These are phyloP conservation scores for Pelecanus crispus DNA, from an alignment of 2,113 vertebrate genomes.

Conservation along the genomic window DNA sequence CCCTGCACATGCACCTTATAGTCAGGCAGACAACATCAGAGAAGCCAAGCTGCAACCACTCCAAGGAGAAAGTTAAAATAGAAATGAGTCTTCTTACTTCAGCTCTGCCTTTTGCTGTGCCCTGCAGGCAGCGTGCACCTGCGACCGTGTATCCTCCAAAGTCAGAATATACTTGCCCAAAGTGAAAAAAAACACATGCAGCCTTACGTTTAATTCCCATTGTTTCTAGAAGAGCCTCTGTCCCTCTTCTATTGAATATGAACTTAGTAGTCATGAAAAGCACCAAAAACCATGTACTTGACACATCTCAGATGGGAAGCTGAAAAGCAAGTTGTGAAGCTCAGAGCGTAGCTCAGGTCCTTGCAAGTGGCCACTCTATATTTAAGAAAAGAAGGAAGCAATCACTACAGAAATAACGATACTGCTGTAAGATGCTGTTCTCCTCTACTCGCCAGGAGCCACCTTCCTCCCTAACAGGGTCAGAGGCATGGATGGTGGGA, in stretches of 20 bases:
- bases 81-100: constrained; percentile 1
- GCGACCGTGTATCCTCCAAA: background rate
- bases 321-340: background rate
- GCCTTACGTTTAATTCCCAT: background rate
- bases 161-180: background rate
- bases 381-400: background rate
- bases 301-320: background rate
- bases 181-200: background rate
- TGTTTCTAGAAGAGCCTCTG: background rate
- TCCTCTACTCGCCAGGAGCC: background rate
- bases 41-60: background rate
- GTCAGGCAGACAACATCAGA: background rate
- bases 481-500: background rate
- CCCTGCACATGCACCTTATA: background rate
- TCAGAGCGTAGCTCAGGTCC: background rate
- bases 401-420: background rate
- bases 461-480: background rate
- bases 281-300: background rate
- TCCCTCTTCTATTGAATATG: background rate
- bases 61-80: constrained; percentile 24
- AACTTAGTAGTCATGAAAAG: background rate
- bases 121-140: background rate
- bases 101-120: constrained; percentile 1
- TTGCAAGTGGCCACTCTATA: background rate
- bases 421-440: background rate